Evolutionary conservation across 1,140 invertebrate species (phyloP).

Genomic region (Phenacoccus solenopsis): DNA sequence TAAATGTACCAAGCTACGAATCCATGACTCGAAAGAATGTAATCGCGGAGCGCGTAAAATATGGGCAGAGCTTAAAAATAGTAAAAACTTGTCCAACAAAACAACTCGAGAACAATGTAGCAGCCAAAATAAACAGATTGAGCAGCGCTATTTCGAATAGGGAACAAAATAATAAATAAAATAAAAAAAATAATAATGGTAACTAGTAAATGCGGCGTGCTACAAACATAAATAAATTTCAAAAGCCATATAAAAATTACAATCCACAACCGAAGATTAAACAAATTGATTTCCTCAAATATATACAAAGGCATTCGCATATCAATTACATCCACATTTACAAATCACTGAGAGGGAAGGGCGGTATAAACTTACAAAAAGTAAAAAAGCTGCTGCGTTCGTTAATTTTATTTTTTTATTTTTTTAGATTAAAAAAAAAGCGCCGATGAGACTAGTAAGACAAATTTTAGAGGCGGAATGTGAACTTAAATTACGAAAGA

Average conservation of each 20-base stretch:
- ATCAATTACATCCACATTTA: background rate
- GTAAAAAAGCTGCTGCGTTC: background rate
- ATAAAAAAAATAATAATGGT: constrained; percentile 12
- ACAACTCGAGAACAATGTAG: background rate
- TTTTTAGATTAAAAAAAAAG: too few relatives aligned
- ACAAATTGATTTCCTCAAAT: background rate
- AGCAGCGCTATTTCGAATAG: constrained; percentile 2
- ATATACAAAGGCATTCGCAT: background rate
- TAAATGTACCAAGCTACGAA: background rate
- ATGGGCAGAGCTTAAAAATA: background rate
- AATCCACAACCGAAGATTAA: background rate
- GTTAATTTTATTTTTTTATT: background rate
- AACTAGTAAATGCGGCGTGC: constrained; percentile 17
- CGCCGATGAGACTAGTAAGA: too few relatives aligned
- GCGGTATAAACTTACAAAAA: constrained; percentile 2
- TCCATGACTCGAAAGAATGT: too few relatives aligned
- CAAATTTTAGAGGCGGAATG: background rate
- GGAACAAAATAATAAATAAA: background rate
- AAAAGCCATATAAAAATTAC: background rate
- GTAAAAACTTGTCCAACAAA: background rate
- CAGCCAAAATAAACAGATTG: constrained; percentile 10
- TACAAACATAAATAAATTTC: background rate
- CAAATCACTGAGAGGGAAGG: background rate
- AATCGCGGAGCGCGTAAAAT: too few relatives aligned
- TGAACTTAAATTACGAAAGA: background rate